Conservation (phyloP, 2,797 vertebrate species). For the Scyliorhinus canicula region DNA sequence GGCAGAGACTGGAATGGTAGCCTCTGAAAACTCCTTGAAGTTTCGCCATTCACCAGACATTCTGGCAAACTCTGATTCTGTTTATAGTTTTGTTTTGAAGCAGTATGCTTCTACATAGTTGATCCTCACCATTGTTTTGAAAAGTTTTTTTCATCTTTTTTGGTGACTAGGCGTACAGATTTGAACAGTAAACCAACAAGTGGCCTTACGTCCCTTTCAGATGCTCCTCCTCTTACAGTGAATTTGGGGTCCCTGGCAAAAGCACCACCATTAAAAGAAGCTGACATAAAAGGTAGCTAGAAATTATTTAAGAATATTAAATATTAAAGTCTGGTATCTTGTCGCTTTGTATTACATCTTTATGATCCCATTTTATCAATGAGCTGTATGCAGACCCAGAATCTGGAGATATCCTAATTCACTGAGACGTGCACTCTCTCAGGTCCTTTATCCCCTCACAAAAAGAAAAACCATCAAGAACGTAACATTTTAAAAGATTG, state of each 20-base stretch:
- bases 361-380: constrained; percentile 22
- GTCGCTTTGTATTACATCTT: neutral
- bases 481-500: neutral
- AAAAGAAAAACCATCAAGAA: neutral
- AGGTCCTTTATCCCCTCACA: neutral
- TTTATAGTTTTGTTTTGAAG: neutral
- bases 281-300: constrained; percentile 53
- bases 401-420: neutral
- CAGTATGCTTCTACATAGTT: neutral
- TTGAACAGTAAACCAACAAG: constrained; percentile 47
- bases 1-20: neutral
- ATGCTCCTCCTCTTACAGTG: constrained; percentile 51
- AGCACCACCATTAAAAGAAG: constrained; percentile 54
- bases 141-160: neutral
- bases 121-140: constrained; percentile 18
- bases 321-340: neutral
- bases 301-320: constrained; percentile 37
- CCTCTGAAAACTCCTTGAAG: neutral
- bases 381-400: neutral
- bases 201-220: constrained; percentile 54
- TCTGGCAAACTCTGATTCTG: neutral
- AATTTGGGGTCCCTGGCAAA: constrained; percentile 52
- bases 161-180: constrained; percentile 63
- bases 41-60: neutral
- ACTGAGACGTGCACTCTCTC: neutral